Percentiles rank a stretch among this genome's conserved stretches.
These are phyloP conservation scores for Euphydryas editha DNA, from an alignment of 2,888 invertebrate species.

Conservation along the genomic window DNA sequence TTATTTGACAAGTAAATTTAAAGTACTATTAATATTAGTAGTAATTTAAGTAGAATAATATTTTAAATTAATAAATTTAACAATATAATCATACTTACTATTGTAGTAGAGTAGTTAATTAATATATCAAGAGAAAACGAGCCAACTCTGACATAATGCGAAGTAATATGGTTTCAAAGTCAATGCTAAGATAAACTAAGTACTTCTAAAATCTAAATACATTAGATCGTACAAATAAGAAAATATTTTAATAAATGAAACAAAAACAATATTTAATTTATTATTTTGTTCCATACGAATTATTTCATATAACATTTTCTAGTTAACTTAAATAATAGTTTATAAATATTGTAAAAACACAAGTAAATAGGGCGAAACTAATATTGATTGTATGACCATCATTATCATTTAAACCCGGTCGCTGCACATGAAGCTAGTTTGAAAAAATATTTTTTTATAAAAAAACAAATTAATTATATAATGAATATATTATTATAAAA, in stretches of 20 bases:
- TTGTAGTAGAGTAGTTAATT: conserved; percentile 30
- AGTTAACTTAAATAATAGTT: neutral
- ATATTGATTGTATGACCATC: too few species aligned
- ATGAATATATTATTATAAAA: too few species aligned
- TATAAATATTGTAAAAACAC: neutral
- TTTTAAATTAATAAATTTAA: neutral
- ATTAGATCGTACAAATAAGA: conserved; percentile 10
- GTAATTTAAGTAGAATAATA: too few species aligned
- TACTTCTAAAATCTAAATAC: conserved; percentile 2
- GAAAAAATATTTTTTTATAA: too few species aligned
- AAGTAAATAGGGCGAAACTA: too few species aligned
- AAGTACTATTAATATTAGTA: too few species aligned
- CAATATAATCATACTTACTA: neutral
- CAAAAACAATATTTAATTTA: neutral
- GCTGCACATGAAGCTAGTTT: too few species aligned
- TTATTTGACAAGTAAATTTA: too few species aligned
- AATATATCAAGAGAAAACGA: conserved; percentile 35
- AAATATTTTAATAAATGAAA: neutral
- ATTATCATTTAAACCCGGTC: too few species aligned
- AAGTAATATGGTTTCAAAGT: conserved; percentile 31
- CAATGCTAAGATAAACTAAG: conserved; percentile 32
- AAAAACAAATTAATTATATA: too few species aligned
- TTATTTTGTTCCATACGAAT: neutral
- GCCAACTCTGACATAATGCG: conserved; percentile 36
- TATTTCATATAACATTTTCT: neutral